phyloP scores from a whole-genome alignment of 2,888 invertebrate genomes.

The Calameuta filiformis region DNA sequence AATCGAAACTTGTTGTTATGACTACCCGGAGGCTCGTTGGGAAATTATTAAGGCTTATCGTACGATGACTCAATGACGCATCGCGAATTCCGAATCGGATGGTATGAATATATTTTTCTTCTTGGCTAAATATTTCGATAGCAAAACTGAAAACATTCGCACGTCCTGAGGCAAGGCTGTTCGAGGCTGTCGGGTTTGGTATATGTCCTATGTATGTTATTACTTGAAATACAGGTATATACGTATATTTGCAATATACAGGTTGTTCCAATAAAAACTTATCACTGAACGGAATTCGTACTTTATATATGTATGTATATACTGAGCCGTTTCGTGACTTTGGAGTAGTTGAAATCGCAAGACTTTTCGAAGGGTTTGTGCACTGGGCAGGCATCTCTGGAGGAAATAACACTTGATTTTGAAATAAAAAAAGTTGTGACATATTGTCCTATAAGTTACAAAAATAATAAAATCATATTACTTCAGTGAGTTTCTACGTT shows the following conservation, averaged over 20 bases:
- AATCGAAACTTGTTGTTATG: background rate
- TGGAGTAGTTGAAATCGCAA: too few species aligned
- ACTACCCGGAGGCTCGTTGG: background rate
- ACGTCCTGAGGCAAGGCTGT: constrained; percentile 23
- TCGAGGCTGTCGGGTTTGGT: constrained; percentile 18
- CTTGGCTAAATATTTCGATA: background rate
- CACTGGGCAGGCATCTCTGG: too few species aligned
- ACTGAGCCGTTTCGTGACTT: too few species aligned
- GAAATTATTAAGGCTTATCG: background rate
- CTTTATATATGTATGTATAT: background rate
- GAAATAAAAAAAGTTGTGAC: too few species aligned
- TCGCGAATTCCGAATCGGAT: background rate
- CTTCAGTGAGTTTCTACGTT: background rate
- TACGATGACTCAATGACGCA: background rate
- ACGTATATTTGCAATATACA: background rate
- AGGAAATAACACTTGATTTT: too few species aligned
- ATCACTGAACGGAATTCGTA: background rate
- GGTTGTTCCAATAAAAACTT: background rate
- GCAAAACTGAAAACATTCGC: background rate
- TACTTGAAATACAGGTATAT: constrained; percentile 1
- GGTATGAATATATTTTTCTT: background rate
- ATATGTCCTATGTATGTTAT: constrained; percentile 3
- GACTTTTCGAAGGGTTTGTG: too few species aligned
- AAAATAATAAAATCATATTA: background rate
- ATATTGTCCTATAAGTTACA: background rate